Evolutionary conservation across 2,797 vertebrate genomes (phyloP).

Genomic region (Pseudomugil tenellus): DNA sequence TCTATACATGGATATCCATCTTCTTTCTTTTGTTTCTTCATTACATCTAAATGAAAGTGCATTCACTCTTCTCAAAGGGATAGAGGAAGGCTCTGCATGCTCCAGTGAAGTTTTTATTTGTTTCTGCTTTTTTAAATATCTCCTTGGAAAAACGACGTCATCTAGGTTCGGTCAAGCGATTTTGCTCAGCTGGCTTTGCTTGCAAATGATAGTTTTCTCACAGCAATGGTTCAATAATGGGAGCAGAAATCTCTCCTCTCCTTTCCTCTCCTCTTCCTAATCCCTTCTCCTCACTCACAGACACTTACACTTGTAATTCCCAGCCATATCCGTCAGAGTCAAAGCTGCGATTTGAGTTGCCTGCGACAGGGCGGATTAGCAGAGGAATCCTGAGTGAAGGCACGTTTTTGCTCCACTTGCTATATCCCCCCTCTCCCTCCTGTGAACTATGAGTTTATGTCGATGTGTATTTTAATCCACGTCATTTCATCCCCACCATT

Average conservation of each 20-base stretch:
- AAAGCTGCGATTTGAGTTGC: slow-evolving; percentile 77
- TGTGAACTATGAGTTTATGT: slow-evolving; percentile 12
- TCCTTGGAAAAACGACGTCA: not conserved
- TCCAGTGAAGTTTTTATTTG: not conserved
- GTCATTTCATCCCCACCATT: slow-evolving; percentile 33
- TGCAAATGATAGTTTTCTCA: not conserved
- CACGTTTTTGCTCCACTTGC: slow-evolving; percentile 55
- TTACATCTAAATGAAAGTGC: not conserved
- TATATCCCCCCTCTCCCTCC: slow-evolving; percentile 24
- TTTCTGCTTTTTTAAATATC: not conserved
- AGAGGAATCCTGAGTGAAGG: slow-evolving; percentile 73
- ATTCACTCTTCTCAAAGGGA: not conserved
- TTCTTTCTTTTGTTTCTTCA: not conserved
- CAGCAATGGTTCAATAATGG: not conserved
- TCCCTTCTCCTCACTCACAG: slow-evolving; percentile 77
- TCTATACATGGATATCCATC: not conserved
- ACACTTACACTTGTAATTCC: slow-evolving; percentile 85
- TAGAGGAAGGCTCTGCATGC: not conserved
- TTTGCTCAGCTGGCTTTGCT: not conserved
- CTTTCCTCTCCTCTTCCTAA: slow-evolving; percentile 54
- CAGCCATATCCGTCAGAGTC: slow-evolving; percentile 74
- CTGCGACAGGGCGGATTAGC: slow-evolving; percentile 76
- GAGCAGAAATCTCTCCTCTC: not conserved
- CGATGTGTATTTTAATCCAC: slow-evolving; percentile 35
- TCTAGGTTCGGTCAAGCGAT: not conserved